Evolutionary conservation across 1,140 invertebrate species (phyloP).

Genomic region (Pteromalus puparum): DNA sequence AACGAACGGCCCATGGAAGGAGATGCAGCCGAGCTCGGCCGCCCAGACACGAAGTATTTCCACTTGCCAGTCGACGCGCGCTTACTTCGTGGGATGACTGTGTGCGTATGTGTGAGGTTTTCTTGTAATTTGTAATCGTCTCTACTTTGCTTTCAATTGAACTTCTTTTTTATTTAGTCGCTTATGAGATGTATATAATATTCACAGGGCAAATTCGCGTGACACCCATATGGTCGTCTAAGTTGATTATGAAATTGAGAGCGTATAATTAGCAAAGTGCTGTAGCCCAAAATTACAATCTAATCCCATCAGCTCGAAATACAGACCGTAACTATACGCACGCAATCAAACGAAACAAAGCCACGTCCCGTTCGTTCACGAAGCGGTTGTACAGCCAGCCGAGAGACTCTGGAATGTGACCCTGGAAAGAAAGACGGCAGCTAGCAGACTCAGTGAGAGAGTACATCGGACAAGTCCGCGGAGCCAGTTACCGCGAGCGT

Average conservation of each 20-base stretch:
- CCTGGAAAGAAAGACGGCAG: neutral
- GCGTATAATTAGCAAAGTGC: no score
- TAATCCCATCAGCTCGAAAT: no score
- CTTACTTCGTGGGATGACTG: neutral
- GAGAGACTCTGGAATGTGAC: conserved; percentile 19
- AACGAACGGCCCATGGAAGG: conserved; percentile 42
- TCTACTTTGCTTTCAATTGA: neutral
- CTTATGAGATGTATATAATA: neutral
- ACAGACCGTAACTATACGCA: no score
- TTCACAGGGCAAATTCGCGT: no score
- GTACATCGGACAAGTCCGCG: no score
- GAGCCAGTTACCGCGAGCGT: no score
- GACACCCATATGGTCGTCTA: no score
- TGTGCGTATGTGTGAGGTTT: no score
- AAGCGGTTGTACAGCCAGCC: conserved; percentile 21
- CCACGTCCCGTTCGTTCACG: conserved; percentile 3
- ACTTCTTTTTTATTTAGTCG: neutral
- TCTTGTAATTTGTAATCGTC: neutral
- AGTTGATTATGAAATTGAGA: no score
- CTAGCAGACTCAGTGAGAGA: no score
- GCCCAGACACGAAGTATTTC: conserved; percentile 28
- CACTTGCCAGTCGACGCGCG: conserved; percentile 17
- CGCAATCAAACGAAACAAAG: no score
- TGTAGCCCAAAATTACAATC: neutral
- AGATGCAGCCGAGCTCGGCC: conserved; percentile 12